Evolutionary conservation across 2,888 invertebrate genomes (phyloP).

Genomic region (Tetheella fluctuosa): DNA sequence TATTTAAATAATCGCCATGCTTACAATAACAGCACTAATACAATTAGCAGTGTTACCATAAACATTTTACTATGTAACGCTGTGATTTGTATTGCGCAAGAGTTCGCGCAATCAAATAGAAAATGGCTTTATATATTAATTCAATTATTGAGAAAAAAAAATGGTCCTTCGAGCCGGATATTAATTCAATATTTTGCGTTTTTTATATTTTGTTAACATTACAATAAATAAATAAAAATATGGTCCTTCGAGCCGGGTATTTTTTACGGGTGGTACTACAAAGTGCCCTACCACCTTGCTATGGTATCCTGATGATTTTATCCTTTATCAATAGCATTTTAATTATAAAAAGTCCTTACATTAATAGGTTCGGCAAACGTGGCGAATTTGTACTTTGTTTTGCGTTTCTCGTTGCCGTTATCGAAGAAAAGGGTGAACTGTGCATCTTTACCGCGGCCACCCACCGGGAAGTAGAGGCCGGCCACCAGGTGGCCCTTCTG

Average conservation of each 20-base stretch:
- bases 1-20: slow-evolving; percentile 4
- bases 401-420: slow-evolving; percentile 86
- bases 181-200: background rate
- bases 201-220: no score
- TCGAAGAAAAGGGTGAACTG: slow-evolving; percentile 92
- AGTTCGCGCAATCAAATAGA: background rate
- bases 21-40: background rate
- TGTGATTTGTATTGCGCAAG: background rate
- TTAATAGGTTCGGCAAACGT: slow-evolving; percentile 85
- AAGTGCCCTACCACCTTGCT: no score
- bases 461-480: slow-evolving; percentile 93
- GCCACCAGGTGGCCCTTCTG: slow-evolving; percentile 92
- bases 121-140: background rate
- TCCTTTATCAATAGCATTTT: no score
- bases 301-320: no score
- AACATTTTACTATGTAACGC: background rate
- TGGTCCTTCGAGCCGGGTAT: background rate
- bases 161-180: slow-evolving; percentile 17
- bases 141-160: background rate
- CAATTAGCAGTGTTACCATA: background rate
- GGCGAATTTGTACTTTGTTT: slow-evolving; percentile 90
- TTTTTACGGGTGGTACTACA: no score
- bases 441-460: slow-evolving; percentile 78
- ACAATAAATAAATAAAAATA: no score
- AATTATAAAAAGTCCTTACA: slow-evolving; percentile 66